Evolutionary conservation across 1,140 invertebrate genomes (phyloP).

Genomic region (Drosophila orosa): DNA sequence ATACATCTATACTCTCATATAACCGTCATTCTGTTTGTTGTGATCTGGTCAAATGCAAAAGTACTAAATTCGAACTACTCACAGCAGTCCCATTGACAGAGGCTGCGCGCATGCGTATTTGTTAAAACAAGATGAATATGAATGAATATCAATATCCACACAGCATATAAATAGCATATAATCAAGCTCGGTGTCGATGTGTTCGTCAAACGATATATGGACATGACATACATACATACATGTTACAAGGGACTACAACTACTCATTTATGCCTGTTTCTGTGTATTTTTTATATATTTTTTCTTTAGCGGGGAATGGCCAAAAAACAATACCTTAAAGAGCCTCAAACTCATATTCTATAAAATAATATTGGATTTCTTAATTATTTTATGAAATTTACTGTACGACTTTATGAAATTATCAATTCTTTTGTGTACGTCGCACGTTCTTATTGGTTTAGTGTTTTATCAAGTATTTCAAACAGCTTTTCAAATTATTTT

Average conservation of each 20-base stretch:
- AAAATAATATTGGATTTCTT: slow-evolving; percentile 23
- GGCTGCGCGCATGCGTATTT: slow-evolving; percentile 81
- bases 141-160: slow-evolving; percentile 69
- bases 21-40: slow-evolving; percentile 46
- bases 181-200: slow-evolving; percentile 68
- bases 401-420: slow-evolving; percentile 2
- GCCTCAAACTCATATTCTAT: slow-evolving; percentile 3
- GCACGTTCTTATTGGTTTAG: slow-evolving; percentile 39
- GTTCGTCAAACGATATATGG: slow-evolving; percentile 53
- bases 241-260: slow-evolving; percentile 19
- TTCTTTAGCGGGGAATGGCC: slow-evolving; percentile 8
- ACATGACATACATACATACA: slow-evolving; percentile 21
- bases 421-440: slow-evolving; percentile 11
- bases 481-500: slow-evolving; percentile 27
- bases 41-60: slow-evolving; percentile 49
- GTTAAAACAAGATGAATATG: slow-evolving; percentile 67
- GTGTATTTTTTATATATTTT: slow-evolving; percentile 32
- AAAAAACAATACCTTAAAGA: slow-evolving; percentile 3
- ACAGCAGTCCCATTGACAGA: slow-evolving; percentile 72
- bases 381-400: slow-evolving; percentile 20
- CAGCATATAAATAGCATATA: slow-evolving; percentile 53
- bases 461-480: slow-evolving; percentile 3
- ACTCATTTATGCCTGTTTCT: slow-evolving; percentile 54
- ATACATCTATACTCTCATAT: slow-evolving; percentile 43
- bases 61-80: slow-evolving; percentile 44